Percentiles rank a stretch among this genome's conserved stretches.
These are phyloP conservation scores for Vandiemenella viatica DNA, from an alignment of 2,888 invertebrate species.

Conservation along the genomic window DNA sequence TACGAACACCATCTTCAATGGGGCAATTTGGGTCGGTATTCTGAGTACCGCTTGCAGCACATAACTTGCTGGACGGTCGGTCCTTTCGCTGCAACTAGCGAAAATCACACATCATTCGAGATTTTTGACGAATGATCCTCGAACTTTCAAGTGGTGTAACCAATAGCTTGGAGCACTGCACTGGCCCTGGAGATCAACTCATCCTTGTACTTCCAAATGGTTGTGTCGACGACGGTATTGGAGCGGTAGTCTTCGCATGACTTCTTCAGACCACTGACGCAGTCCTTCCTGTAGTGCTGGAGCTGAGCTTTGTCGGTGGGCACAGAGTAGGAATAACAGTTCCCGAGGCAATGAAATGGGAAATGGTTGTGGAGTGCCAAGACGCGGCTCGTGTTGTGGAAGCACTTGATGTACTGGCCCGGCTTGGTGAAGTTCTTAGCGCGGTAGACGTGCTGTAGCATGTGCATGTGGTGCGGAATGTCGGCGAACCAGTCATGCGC, in stretches of 20 bases:
- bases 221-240: constrained; percentile 22
- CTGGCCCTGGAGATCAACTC: constrained; percentile 17
- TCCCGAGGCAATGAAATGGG: constrained; percentile 25
- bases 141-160: too few species aligned
- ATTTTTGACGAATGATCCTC: too few species aligned
- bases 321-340: constrained; percentile 24
- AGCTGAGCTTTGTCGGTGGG: constrained; percentile 26
- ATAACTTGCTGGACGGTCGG: too few species aligned
- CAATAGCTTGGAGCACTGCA: not conserved
- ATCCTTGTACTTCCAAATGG: constrained; percentile 25
- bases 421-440: constrained; percentile 25
- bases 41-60: too few species aligned
- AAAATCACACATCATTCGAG: too few species aligned
- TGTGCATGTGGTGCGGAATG: constrained; percentile 24
- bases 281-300: constrained; percentile 31
- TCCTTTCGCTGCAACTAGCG: too few species aligned
- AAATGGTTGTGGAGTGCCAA: constrained; percentile 27
- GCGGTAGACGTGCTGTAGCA: constrained; percentile 26
- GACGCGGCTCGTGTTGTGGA: constrained; percentile 25
- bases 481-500: constrained; percentile 13
- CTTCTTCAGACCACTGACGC: constrained; percentile 24
- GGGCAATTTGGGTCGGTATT: too few species aligned
- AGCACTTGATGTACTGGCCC: constrained; percentile 26
- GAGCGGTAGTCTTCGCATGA: constrained; percentile 22
- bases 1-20: too few species aligned